phyloP scores from a whole-genome alignment of 2,797 vertebrate species.

The Ctenopoma multispine region DNA sequence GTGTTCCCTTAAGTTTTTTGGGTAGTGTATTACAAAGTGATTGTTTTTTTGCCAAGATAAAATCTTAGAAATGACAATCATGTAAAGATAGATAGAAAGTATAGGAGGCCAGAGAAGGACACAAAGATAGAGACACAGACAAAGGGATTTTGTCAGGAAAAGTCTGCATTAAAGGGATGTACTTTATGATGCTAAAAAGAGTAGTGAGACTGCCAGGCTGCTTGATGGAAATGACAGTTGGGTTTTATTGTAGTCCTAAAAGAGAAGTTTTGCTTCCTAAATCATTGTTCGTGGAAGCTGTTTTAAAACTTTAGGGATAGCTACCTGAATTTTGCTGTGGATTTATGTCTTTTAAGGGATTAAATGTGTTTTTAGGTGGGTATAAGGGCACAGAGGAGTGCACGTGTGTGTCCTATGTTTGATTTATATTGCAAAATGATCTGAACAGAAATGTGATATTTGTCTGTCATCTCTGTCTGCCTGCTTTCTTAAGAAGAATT shows the following conservation, averaged over 20 bases:
- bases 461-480: constrained; percentile 13
- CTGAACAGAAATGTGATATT: constrained; percentile 8
- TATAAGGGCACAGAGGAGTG: constrained; percentile 25
- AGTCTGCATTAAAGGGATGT: constrained; percentile 51
- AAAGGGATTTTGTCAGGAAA: constrained; percentile 54
- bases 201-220: constrained; percentile 48
- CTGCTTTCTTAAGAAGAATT: not conserved
- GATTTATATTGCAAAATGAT: constrained; percentile 37
- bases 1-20: too few relatives aligned
- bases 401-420: constrained; percentile 16
- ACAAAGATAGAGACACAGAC: constrained; percentile 27
- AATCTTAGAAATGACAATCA: constrained; percentile 17
- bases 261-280: constrained; percentile 66
- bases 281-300: constrained; percentile 57
- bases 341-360: constrained; percentile 54
- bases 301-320: constrained; percentile 61
- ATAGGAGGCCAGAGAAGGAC: constrained; percentile 21
- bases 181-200: constrained; percentile 68
- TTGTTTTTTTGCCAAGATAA: not conserved
- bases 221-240: constrained; percentile 66
- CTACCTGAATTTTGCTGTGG: constrained; percentile 34
- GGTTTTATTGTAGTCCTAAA: constrained; percentile 67
- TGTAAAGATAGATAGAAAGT: constrained; percentile 11
- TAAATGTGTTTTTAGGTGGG: constrained; percentile 37
- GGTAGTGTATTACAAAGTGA: not conserved